Percentiles rank a stretch among this genome's conserved stretches.
These are phyloP conservation scores for Pocillopora meandrina DNA, from an alignment of 92 coral and sea anemone species.

Conservation along the genomic window DNA sequence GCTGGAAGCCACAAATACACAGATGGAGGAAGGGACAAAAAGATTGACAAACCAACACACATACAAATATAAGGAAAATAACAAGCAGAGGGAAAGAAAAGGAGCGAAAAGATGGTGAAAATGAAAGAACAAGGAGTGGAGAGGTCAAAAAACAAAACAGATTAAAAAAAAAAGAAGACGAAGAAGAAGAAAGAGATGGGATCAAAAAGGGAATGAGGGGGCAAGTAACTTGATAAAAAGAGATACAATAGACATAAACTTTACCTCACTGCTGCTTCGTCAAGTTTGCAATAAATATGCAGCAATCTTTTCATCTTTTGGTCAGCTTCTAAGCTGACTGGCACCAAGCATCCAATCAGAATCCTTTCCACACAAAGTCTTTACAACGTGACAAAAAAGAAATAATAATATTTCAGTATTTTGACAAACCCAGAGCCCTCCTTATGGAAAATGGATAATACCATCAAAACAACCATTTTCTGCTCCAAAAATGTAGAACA, in stretches of 20 bases:
- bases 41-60: no score
- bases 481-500: no score
- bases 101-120: neutral
- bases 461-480: no score
- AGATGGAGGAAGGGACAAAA: no score
- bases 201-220: neutral
- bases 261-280: slow-evolving; percentile 63
- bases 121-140: neutral
- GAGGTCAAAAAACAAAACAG: no score
- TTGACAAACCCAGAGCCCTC: neutral
- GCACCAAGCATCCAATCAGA: slow-evolving; percentile 88
- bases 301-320: slow-evolving; percentile 83
- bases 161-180: neutral
- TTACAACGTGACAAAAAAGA: neutral
- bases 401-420: neutral
- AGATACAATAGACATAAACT: neutral
- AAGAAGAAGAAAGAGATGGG: neutral
- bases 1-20: no score
- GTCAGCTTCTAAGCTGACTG: slow-evolving; percentile 78
- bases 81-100: neutral
- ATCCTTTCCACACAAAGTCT: slow-evolving; percentile 92
- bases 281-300: slow-evolving; percentile 72
- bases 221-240: neutral
- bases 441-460: neutral
- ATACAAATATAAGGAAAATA: neutral